A percentile compares a stretch with the other conserved stretches of the same genome.
Evolutionary conservation across 2,888 invertebrate species (phyloP).

Genomic region (Hypomecis atomaria): DNA sequence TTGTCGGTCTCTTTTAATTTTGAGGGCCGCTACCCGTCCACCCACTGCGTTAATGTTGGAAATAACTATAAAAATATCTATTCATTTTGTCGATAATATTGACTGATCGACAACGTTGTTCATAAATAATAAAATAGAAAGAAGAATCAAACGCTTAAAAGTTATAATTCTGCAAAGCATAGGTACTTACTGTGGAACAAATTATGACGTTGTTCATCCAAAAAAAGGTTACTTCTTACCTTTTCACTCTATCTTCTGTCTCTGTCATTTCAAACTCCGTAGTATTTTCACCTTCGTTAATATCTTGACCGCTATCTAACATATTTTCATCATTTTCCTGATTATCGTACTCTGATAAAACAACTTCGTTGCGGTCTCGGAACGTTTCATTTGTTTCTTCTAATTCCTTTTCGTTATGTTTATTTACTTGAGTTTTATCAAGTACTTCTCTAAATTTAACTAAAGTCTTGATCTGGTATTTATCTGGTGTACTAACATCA

Average conservation of each 20-base stretch:
- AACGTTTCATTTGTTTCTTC: background rate
- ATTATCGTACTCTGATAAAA: constrained; percentile 44
- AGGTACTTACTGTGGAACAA: too few species aligned
- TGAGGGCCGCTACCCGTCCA: too few species aligned
- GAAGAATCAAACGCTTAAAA: too few species aligned
- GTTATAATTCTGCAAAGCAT: too few species aligned
- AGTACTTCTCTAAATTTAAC: background rate
- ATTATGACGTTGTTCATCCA: background rate
- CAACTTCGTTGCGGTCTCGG: constrained; percentile 47
- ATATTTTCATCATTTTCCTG: constrained; percentile 1
- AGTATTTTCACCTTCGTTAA: constrained; percentile 17
- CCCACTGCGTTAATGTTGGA: too few species aligned
- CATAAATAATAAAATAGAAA: too few species aligned
- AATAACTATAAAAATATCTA: too few species aligned
- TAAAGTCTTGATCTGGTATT: background rate
- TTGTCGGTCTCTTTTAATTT: too few species aligned
- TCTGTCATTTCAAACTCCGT: constrained; percentile 26
- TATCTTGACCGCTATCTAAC: constrained; percentile 14
- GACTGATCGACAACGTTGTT: too few species aligned
- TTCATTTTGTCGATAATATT: too few species aligned
- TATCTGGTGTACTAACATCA: constrained; percentile 6
- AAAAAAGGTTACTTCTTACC: constrained; percentile 36
- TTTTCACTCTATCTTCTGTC: constrained; percentile 37
- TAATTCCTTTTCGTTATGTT: background rate
- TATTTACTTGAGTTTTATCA: constrained; percentile 1